Base-by-base conservation (phyloP, 2,888 invertebrate genomes). In the Drosophila kokeensis region DNA sequence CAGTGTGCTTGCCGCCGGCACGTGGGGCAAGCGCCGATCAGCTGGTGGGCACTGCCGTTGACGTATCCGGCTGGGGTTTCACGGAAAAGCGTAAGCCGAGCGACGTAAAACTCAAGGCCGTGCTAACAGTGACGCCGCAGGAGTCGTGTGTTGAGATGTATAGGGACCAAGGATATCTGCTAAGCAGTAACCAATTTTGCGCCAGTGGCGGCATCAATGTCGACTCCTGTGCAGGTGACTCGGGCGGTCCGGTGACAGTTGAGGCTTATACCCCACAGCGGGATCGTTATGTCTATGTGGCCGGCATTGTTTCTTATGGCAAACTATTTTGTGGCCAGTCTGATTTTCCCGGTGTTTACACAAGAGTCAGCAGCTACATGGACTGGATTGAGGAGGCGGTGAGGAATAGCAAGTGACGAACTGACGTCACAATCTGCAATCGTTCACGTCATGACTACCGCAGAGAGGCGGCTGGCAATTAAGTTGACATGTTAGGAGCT, bases 11-110 rank as follows among this genome's bases (percentile, higher is more conserved):
- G n/a, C 95, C 95, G 1, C 82, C 90, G 2, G 30, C 8, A 1
- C 30, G 64, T 1, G 70, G 74, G 1, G 1, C 30, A 0, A 13
- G 3, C 11, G 73, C 74, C 66, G 45, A 75, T 68, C 85, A 87
- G 38, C 92, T 91, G 64, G 92, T 66, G 30, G 93, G 93, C 2
- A 65, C 89, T 2, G 93, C 92, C 5, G 85, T 94, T 29, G 91
- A 89, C 15, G 94, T 94, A 0, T 95, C 95, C 36, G 95, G 95
- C 24, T 95, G 95, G 95, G 95, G 95, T 13, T 94, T 92, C 79
- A 95, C 95, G 2, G 95, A 95, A 49, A 0, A 13, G 2, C 21
- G 8, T 5, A 32, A 58, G 7, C n/a, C 40, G 34, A 87, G 89
- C 58, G 30, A 29, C 0, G 30, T 89, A 0, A 86, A 86, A 59